phyloP scores from a whole-genome alignment of 1,140 invertebrate species.

The Drosophila biarmipes region DNA sequence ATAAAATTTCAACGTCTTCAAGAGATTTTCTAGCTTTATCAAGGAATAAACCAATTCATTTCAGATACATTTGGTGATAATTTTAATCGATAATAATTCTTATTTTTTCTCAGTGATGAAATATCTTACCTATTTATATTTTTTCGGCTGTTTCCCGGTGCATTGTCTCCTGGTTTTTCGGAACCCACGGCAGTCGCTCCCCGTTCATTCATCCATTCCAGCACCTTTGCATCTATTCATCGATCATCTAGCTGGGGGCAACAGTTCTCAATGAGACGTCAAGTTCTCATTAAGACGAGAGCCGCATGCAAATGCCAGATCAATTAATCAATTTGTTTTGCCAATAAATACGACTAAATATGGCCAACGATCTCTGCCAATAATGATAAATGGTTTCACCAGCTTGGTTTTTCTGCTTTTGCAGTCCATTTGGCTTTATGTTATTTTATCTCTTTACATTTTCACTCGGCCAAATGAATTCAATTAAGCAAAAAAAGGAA shows the following conservation, averaged over 20 bases:
- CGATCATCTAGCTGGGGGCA: slow-evolving; percentile 48
- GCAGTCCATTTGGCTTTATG: slow-evolving; percentile 31
- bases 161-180: neutral
- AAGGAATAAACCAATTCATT: too few species aligned
- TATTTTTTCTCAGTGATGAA: too few species aligned
- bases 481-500: slow-evolving; percentile 55
- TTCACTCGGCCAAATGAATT: slow-evolving; percentile 70
- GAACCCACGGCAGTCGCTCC: neutral
- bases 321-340: slow-evolving; percentile 82
- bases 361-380: slow-evolving; percentile 55
- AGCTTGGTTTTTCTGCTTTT: slow-evolving; percentile 14
- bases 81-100: too few species aligned
- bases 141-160: neutral
- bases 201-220: slow-evolving; percentile 27
- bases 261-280: slow-evolving; percentile 63
- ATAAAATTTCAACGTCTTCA: too few species aligned
- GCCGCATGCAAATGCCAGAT: slow-evolving; percentile 39
- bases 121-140: neutral
- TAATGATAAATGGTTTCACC: slow-evolving; percentile 66
- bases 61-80: too few species aligned
- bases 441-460: slow-evolving; percentile 53
- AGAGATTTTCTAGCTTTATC: too few species aligned
- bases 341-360: slow-evolving; percentile 77
- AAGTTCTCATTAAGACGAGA: slow-evolving; percentile 47
- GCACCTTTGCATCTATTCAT: slow-evolving; percentile 49